Conservation (phyloP, 2,888 invertebrate genomes). For the Cacoxenus indagator region DNA sequence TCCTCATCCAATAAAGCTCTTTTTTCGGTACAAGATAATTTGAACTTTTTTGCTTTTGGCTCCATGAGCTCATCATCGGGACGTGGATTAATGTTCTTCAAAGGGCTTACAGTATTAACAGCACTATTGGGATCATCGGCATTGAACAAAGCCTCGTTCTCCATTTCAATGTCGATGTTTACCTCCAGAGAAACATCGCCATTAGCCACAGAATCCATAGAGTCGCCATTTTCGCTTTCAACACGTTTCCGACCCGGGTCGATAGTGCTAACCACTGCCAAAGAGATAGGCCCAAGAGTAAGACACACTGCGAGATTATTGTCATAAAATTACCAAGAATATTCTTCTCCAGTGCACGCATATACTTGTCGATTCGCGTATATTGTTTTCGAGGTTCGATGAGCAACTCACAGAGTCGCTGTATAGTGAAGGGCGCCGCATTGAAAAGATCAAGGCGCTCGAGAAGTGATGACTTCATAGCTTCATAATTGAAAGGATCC, state of each 20-base stretch:
- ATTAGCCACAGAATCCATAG: constrained; percentile 72
- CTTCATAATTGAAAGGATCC: constrained; percentile 90
- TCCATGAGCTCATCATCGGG: constrained; percentile 61
- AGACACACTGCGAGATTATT: too few relatives aligned
- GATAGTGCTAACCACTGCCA: constrained; percentile 81
- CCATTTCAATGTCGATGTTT: constrained; percentile 75
- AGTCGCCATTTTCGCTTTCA: constrained; percentile 79
- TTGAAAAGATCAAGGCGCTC: constrained; percentile 87
- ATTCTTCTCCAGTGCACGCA: constrained; percentile 96
- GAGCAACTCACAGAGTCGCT: constrained; percentile 93
- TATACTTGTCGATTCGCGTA: constrained; percentile 94
- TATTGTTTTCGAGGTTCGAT: constrained; percentile 94
- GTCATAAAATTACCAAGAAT: constrained; percentile 74
- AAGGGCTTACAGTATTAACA: constrained; percentile 34
- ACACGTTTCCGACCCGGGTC: constrained; percentile 77
- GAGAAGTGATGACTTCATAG: constrained; percentile 85
- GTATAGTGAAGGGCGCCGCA: constrained; percentile 96
- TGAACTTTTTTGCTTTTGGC: constrained; percentile 72
- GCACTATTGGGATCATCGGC: constrained; percentile 59
- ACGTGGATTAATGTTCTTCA: constrained; percentile 49
- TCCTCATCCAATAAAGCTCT: constrained; percentile 6
- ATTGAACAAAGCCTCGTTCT: constrained; percentile 70
- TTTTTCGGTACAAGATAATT: constrained; percentile 56
- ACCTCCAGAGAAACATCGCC: constrained; percentile 73
- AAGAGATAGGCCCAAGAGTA: background rate